Percentiles rank a stretch among this genome's conserved stretches.
Conservation (phyloP, 2,113 vertebrate genomes). For the Dipodomys stephensi region DNA sequence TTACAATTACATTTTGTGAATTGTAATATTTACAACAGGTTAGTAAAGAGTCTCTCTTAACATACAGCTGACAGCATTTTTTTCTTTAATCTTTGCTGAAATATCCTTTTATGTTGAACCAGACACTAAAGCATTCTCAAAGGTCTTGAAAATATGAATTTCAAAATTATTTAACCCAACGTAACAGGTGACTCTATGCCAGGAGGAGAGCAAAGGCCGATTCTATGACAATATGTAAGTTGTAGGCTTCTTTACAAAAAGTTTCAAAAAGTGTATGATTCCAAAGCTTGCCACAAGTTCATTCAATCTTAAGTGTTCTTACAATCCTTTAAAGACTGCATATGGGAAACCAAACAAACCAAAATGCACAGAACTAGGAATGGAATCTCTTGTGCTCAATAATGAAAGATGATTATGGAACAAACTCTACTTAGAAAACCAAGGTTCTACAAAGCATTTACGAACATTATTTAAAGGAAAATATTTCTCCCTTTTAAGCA, state of each 20-base stretch:
- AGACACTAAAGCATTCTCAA: constrained; percentile 88
- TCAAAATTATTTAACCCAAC: constrained; percentile 87
- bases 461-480: constrained; percentile 88
- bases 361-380: constrained; percentile 63
- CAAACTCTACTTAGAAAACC: constrained; percentile 83
- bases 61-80: constrained; percentile 81
- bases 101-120: constrained; percentile 85
- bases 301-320: constrained; percentile 81
- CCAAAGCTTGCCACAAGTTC: constrained; percentile 86
- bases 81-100: constrained; percentile 82
- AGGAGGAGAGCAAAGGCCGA: constrained; percentile 87
- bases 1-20: constrained; percentile 86
- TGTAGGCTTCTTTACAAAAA: constrained; percentile 84
- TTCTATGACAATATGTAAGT: constrained; percentile 85
- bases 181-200: constrained; percentile 88
- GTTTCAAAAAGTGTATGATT: constrained; percentile 84
- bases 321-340: constrained; percentile 89
- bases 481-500: constrained; percentile 87
- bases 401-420: constrained; percentile 71
- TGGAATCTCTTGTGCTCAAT: constrained; percentile 80
- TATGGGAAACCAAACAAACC: constrained; percentile 65
- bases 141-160: constrained; percentile 83
- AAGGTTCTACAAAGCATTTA: constrained; percentile 84
- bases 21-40: constrained; percentile 89
- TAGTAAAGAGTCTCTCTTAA: constrained; percentile 86